Conservation (phyloP, 2,888 invertebrate genomes). For the Rhamnusium bicolor region DNA sequence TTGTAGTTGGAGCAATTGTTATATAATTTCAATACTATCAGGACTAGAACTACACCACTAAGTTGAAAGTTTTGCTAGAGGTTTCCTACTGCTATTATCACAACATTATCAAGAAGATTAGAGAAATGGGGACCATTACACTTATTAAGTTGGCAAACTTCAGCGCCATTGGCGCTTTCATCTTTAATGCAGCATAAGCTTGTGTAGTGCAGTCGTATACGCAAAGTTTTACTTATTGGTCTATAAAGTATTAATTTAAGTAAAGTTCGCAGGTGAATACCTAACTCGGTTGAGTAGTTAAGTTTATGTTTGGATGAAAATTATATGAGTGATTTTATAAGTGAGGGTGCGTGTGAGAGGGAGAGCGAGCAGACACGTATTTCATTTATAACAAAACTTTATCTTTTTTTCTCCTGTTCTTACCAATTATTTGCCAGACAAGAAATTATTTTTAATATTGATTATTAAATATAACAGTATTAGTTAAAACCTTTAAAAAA, state of each 20-base stretch:
- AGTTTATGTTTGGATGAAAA: background rate
- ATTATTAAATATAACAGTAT: too few species aligned
- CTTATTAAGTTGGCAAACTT: slow-evolving; percentile 44
- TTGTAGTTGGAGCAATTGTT: slow-evolving; percentile 19
- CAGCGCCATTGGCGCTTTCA: slow-evolving; percentile 22
- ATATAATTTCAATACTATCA: slow-evolving; percentile 14
- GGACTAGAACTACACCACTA: slow-evolving; percentile 3
- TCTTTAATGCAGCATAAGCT: slow-evolving; percentile 11
- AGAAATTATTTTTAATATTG: too few species aligned
- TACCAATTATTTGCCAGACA: too few species aligned
- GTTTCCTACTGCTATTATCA: slow-evolving; percentile 42
- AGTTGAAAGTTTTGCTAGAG: slow-evolving; percentile 38
- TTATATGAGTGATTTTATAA: background rate
- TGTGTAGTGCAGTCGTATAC: background rate
- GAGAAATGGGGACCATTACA: slow-evolving; percentile 43
- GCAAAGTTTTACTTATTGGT: background rate
- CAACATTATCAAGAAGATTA: slow-evolving; percentile 42
- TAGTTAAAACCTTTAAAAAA: too few species aligned
- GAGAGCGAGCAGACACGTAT: background rate
- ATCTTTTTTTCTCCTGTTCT: too few species aligned
- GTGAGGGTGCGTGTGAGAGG: background rate
- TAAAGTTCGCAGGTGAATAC: background rate
- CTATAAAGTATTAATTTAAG: background rate
- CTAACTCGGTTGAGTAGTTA: background rate
- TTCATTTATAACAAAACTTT: too few species aligned